Evolutionary conservation across 1,140 invertebrate genomes (phyloP).

Genomic region (Dendrolimus kikuchii): DNA sequence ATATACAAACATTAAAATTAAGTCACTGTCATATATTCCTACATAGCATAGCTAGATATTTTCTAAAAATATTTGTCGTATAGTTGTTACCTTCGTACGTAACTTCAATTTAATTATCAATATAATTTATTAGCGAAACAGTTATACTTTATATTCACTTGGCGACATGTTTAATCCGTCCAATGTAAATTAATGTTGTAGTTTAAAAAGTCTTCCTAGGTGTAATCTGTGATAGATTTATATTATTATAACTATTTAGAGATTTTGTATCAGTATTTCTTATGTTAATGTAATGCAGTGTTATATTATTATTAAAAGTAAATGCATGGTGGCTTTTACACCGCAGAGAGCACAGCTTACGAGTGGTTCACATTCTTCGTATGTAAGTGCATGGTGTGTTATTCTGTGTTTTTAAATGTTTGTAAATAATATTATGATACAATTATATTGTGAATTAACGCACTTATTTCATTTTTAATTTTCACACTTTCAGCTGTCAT

Average conservation of each 20-base stretch:
- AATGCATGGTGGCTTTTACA: constrained; percentile 63
- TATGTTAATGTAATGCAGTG: constrained; percentile 11
- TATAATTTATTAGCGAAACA: no score
- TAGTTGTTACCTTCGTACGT: no score
- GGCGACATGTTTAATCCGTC: constrained; percentile 26
- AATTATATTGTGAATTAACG: constrained; percentile 57
- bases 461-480: constrained; percentile 71
- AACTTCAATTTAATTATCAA: no score
- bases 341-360: constrained; percentile 59
- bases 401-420: constrained; percentile 49
- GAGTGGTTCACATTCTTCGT: constrained; percentile 45
- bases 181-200: constrained; percentile 16
- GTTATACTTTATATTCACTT: no score
- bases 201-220: constrained; percentile 36
- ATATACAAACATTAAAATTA: no score
- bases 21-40: no score
- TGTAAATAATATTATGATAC: constrained; percentile 65
- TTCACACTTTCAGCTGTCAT: constrained; percentile 50
- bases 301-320: constrained; percentile 30
- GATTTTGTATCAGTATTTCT: constrained; percentile 1
- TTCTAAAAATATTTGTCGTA: no score
- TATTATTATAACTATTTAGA: constrained; percentile 6
- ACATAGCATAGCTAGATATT: no score
- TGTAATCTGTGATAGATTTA: constrained; percentile 45
- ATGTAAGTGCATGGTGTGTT: constrained; percentile 70